phyloP scores from a whole-genome alignment of 2,113 vertebrate genomes.

The Aegotheles bennettii region DNA sequence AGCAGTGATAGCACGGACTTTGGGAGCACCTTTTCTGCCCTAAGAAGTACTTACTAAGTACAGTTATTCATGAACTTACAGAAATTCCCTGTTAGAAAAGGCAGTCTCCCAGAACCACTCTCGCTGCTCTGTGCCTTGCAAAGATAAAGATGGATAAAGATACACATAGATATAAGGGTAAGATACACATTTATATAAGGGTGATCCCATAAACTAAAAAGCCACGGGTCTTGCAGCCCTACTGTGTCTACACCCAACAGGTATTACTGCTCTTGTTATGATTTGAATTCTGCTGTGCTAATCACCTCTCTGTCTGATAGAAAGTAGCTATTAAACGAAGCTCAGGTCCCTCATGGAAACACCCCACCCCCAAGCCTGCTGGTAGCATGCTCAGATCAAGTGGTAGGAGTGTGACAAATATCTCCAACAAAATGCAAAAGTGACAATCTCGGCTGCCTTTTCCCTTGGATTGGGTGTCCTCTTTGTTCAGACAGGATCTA shows the following conservation, averaged over 20 bases:
- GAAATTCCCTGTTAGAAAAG: background rate
- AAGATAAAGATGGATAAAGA: too few relatives aligned
- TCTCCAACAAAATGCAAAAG: background rate
- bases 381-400: background rate
- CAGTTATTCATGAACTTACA: background rate
- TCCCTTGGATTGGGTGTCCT: background rate
- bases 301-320: background rate
- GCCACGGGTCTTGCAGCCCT: fast-evolving
- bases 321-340: background rate
- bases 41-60: background rate
- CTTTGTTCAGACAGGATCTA: background rate
- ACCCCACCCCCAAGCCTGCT: background rate
- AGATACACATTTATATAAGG: background rate
- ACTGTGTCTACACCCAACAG: background rate
- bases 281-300: background rate
- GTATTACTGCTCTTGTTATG: background rate
- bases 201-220: background rate
- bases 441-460: background rate
- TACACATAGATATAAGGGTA: background rate
- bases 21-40: background rate
- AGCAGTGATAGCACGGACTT: background rate
- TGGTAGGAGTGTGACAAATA: background rate
- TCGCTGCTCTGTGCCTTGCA: background rate
- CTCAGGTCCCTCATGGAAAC: background rate
- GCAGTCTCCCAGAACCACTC: background rate